A percentile compares a stretch with the other conserved stretches of the same genome.
phyloP scores from a whole-genome alignment of 2,113 vertebrate species.

The Sceloporus tristichus region DNA sequence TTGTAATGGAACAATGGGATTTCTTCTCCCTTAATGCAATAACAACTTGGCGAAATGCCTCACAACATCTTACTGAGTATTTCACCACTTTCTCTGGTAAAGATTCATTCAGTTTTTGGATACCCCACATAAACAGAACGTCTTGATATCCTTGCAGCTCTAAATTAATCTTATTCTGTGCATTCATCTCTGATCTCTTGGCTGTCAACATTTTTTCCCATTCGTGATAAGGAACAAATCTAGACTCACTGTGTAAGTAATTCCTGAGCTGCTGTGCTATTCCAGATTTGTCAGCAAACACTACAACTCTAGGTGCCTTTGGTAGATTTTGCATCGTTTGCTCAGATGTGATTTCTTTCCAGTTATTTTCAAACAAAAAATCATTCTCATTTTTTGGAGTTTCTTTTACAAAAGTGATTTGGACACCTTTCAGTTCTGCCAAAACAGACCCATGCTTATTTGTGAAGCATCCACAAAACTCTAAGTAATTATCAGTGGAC shows the following conservation, averaged over 20 bases:
- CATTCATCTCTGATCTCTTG: constrained; percentile 49
- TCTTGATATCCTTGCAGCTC: constrained; percentile 69
- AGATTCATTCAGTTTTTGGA: constrained; percentile 78
- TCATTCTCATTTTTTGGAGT: constrained; percentile 70
- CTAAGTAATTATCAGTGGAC: constrained; percentile 75
- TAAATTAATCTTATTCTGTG: constrained; percentile 58
- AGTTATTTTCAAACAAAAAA: constrained; percentile 83
- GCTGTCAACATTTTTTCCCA: constrained; percentile 56
- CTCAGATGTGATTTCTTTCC: constrained; percentile 49
- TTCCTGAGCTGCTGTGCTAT: constrained; percentile 78
- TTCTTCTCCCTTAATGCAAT: constrained; percentile 75
- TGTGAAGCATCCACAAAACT: constrained; percentile 87
- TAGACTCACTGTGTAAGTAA: constrained; percentile 76
- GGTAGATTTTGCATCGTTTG: not conserved
- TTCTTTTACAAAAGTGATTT: constrained; percentile 77
- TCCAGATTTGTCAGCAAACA: constrained; percentile 85
- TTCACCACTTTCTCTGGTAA: constrained; percentile 70
- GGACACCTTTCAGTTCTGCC: constrained; percentile 81
- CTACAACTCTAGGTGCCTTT: constrained; percentile 75
- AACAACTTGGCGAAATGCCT: constrained; percentile 82
- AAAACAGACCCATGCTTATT: constrained; percentile 80
- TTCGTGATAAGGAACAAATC: constrained; percentile 70
- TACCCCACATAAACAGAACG: constrained; percentile 84
- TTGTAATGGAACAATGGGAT: constrained; percentile 62
- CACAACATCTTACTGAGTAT: constrained; percentile 81